phyloP scores from a whole-genome alignment of 2,797 vertebrate genomes.

The Halcyon chelicuti region DNA sequence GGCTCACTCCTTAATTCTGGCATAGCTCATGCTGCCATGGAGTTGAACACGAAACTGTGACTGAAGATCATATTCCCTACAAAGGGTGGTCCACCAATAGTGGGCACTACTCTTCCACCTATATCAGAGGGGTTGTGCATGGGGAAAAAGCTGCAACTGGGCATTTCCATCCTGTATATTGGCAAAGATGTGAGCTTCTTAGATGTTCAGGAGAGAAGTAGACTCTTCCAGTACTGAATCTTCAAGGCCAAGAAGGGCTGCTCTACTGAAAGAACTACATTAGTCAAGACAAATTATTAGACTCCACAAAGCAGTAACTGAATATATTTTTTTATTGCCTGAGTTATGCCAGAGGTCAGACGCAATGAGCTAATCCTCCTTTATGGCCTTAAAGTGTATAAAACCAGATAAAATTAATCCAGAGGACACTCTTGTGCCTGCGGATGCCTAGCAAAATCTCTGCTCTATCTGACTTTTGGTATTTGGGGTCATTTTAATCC shows the following conservation, averaged over 20 bases:
- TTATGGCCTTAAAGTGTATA: constrained; percentile 26
- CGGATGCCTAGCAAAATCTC: constrained; percentile 14
- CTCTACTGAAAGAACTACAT: not conserved
- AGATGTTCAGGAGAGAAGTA: not conserved
- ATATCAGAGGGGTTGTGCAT: rapidly evolving
- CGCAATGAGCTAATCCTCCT: constrained; percentile 29
- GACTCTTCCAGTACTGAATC: not conserved
- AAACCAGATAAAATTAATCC: constrained; percentile 48
- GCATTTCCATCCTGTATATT: rapidly evolving
- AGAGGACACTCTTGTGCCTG: not conserved
- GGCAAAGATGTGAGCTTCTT: not conserved
- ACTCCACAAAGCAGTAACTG: not conserved
- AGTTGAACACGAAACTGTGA: not conserved
- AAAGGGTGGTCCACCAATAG: not conserved
- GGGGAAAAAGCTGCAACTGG: not conserved
- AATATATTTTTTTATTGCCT: constrained; percentile 46
- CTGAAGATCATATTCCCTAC: rapidly evolving
- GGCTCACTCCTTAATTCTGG: not conserved
- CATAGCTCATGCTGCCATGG: not conserved
- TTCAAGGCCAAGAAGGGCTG: not conserved
- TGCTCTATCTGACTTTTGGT: not conserved
- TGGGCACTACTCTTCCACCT: not conserved
- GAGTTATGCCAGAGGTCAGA: not conserved
- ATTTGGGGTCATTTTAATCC: constrained; percentile 35
- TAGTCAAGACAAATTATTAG: constrained; percentile 35